phyloP scores from a whole-genome alignment of 1,140 invertebrate genomes.

The Trachelipus rathkii region DNA sequence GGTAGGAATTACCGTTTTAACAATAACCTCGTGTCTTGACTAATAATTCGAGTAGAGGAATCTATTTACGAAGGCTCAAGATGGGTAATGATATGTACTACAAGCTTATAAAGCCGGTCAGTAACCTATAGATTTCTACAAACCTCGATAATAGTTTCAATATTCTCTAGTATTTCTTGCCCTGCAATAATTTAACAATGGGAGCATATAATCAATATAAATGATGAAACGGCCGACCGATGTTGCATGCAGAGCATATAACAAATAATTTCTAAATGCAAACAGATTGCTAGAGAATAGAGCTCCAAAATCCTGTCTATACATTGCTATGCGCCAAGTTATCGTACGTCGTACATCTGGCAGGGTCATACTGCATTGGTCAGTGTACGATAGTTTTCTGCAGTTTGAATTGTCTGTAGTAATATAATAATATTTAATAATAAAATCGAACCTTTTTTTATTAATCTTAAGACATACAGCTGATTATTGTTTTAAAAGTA shows the following conservation, averaged over 20 bases:
- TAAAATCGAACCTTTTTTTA: no score
- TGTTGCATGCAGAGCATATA: neutral
- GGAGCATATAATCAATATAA: neutral
- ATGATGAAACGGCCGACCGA: neutral
- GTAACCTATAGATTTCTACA: no score
- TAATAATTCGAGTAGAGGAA: no score
- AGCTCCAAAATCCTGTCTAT: neutral
- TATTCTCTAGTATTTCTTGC: no score
- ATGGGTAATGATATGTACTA: no score
- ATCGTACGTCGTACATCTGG: neutral
- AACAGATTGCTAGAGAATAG: slow-evolving; percentile 3
- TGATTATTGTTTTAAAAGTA: neutral
- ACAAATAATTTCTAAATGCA: slow-evolving; percentile 5
- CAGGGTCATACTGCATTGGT: neutral
- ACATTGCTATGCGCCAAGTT: neutral
- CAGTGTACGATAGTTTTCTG: neutral
- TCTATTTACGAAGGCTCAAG: no score
- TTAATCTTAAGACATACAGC: no score
- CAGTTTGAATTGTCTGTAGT: neutral
- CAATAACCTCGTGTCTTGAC: no score
- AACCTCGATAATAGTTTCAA: no score
- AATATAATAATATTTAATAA: neutral
- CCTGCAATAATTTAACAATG: no score
- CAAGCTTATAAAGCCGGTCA: no score
- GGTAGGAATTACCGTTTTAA: no score